Conservation (phyloP, 2,113 vertebrate species). For the Centropus unirufus region DNA sequence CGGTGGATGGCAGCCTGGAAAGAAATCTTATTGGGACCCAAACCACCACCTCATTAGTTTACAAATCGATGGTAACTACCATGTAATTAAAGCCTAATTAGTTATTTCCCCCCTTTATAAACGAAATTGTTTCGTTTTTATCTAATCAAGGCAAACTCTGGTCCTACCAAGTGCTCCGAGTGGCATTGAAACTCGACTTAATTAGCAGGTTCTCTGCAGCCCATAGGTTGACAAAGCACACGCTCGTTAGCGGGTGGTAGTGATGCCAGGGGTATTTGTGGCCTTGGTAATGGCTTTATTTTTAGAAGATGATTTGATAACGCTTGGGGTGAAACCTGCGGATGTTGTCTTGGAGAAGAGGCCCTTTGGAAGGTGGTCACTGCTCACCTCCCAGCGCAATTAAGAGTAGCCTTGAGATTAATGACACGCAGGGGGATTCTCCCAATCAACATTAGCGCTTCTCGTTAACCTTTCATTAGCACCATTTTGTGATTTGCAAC, state of each 20-base stretch:
- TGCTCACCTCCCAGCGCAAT: background rate
- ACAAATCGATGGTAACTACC: slow-evolving; percentile 31
- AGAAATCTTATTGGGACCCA: background rate
- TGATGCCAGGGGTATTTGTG: background rate
- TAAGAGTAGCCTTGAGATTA: background rate
- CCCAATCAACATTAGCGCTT: background rate
- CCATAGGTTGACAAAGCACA: background rate
- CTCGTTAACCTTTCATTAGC: background rate
- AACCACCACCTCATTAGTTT: background rate
- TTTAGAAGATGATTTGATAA: background rate
- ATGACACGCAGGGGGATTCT: background rate
- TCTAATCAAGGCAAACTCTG: background rate
- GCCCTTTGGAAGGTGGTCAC: background rate
- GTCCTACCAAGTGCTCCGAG: background rate
- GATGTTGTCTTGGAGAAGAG: background rate
- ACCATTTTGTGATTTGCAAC: background rate
- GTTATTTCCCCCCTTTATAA: slow-evolving; percentile 7
- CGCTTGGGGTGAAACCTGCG: background rate
- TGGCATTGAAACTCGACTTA: background rate
- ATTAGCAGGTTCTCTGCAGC: background rate
- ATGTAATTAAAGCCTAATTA: slow-evolving; percentile 32
- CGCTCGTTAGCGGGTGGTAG: background rate
- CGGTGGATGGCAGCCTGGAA: background rate
- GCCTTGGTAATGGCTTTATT: background rate
- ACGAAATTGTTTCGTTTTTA: slow-evolving; percentile 2